Conservation (phyloP, 2,888 invertebrate species). For the Mythimna vitellina region DNA sequence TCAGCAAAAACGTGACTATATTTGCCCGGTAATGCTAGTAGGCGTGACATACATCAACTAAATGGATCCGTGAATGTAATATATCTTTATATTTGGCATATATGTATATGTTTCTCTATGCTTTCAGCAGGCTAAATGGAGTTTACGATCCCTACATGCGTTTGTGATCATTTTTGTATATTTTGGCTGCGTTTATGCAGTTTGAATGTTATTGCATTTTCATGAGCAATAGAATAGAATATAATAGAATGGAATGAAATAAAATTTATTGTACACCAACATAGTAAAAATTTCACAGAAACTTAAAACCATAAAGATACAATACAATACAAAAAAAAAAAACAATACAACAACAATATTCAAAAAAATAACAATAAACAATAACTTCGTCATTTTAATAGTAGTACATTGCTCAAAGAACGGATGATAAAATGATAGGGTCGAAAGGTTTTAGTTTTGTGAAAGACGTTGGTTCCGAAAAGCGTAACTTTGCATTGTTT, state of each 20-base stretch:
- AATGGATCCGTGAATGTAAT: constrained; percentile 34
- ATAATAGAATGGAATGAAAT: too few relatives aligned
- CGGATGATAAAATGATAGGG: too few relatives aligned
- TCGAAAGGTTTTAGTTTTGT: too few relatives aligned
- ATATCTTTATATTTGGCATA: not conserved
- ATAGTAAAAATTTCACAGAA: too few relatives aligned
- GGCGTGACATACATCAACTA: constrained; percentile 59
- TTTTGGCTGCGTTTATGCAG: not conserved
- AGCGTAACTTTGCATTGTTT: too few relatives aligned
- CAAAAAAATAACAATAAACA: too few relatives aligned
- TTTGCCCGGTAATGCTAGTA: constrained; percentile 63
- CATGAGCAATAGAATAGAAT: not conserved
- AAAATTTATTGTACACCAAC: too few relatives aligned
- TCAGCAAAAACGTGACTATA: constrained; percentile 63
- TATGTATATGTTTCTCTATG: constrained; percentile 11
- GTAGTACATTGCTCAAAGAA: not conserved
- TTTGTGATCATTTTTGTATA: constrained; percentile 2
- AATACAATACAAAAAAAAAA: too few relatives aligned
- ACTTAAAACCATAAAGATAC: too few relatives aligned
- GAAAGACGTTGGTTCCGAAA: too few relatives aligned
- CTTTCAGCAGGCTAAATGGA: constrained; percentile 7
- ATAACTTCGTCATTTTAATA: too few relatives aligned
- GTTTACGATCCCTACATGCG: not conserved
- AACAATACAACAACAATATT: too few relatives aligned
- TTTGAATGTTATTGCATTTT: not conserved